Evolutionary conservation across 2,888 invertebrate species (phyloP).

Genomic region (Quadriops clusia): DNA sequence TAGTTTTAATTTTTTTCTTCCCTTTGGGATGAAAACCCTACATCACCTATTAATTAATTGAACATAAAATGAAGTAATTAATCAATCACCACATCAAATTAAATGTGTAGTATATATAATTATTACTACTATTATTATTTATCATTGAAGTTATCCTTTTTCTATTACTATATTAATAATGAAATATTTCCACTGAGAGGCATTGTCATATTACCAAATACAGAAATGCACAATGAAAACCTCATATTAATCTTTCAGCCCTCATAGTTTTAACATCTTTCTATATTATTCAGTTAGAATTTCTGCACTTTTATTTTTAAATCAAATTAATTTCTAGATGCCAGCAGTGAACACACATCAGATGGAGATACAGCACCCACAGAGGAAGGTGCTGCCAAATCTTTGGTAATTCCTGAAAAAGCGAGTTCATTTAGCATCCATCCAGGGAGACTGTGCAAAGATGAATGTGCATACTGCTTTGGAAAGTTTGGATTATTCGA

Average conservation of each 20-base stretch:
- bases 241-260: too few relatives aligned
- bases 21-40: not conserved
- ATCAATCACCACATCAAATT: not conserved
- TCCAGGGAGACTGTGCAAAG: slow-evolving; percentile 68
- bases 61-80: not conserved
- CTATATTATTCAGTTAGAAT: too few relatives aligned
- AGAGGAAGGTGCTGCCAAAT: slow-evolving; percentile 41
- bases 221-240: too few relatives aligned
- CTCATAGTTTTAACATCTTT: too few relatives aligned
- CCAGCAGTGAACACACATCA: slow-evolving; percentile 36
- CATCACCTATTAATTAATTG: too few relatives aligned
- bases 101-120: not conserved
- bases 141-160: not conserved
- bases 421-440: slow-evolving; percentile 80
- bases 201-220: too few relatives aligned
- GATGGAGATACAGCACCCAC: slow-evolving; percentile 33
- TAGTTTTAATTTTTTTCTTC: too few relatives aligned
- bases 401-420: slow-evolving; percentile 75
- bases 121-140: not conserved
- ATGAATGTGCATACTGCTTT: slow-evolving; percentile 78
- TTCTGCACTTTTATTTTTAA: too few relatives aligned
- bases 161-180: too few relatives aligned
- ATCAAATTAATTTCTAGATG: slow-evolving; percentile 26
- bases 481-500: slow-evolving; percentile 79
- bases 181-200: too few relatives aligned